Base-by-base conservation (phyloP, 2,888 invertebrate species). In the Sericinus montela region DNA sequence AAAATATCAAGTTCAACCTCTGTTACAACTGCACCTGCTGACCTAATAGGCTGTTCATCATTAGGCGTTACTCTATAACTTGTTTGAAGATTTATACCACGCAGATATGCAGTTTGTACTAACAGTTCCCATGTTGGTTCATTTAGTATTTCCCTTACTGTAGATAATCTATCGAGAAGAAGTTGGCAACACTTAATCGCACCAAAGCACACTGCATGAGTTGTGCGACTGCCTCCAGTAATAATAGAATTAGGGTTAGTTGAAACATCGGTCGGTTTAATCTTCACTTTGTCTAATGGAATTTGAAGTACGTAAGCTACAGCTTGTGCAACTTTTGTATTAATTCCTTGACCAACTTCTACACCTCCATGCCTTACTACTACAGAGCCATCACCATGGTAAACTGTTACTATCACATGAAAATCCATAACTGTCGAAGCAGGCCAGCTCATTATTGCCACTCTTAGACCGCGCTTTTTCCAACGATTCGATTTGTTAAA, bases 341-440 rank as follows among this genome's bases (percentile, higher is more conserved):
- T 93, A 42, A 94, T 88, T 5, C 95, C 95, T 84, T 95, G 95
- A 0, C 95, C 95, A 70, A 92, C 90, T 81, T 93, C 93, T 45
- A 91, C 77, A 3, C 92, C 93, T 9, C 91, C 92, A 57, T 94
- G 93, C 1, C 90, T 79, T 11, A 95, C 81, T 1, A 90, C 84
- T 0, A 95, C 92, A 0, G 91, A 89, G 1, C 92, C 93, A 68
- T 93, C 93, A 0, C 88, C 83, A 30, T 91, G 91, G 64, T 91
- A 94, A 86, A 58, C 59, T n/a, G 55, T 34, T 25, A 54, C 47
- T 15, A 49, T 8, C n/a, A 53, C 42, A 9, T 48, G 34, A 44
- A 38, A 47, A 45, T 62, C 60, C n/a, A 49, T 40, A 3, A 57
- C 6, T 13, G 46, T 46, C 6, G 48, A n/a, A 4, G 52, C 44